A percentile compares a stretch with the other conserved stretches of the same genome.
These are phyloP conservation scores for Philotrypesis tridentata DNA, from an alignment of 1,140 invertebrate species.

Conservation along the genomic window DNA sequence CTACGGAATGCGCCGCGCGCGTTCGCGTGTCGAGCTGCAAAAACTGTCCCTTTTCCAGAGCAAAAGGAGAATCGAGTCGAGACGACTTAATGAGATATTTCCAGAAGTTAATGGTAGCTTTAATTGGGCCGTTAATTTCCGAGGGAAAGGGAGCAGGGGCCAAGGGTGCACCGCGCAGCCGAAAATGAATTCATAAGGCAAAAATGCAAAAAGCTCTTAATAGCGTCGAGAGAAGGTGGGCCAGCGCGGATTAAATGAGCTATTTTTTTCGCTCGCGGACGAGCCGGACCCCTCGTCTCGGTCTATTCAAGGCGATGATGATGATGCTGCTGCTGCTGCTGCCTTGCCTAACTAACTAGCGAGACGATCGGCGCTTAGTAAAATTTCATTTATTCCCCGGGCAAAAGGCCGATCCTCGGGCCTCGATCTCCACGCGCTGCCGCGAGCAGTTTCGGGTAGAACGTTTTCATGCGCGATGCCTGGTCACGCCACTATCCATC, in stretches of 20 bases:
- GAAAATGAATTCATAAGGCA: conserved; percentile 67
- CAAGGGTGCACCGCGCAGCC: no score
- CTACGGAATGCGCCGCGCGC: no score
- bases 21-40: conserved; percentile 50
- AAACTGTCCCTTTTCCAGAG: conserved; percentile 52
- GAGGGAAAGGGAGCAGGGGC: conserved; percentile 32
- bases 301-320: conserved; percentile 40
- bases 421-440: not conserved
- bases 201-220: conserved; percentile 66
- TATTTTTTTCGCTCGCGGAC: conserved; percentile 54
- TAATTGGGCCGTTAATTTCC: conserved; percentile 71
- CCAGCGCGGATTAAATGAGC: conserved; percentile 63
- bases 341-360: conserved; percentile 2
- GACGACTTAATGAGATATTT: conserved; percentile 66
- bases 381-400: conserved; percentile 28
- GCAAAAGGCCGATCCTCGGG: not conserved
- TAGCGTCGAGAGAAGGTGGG: conserved; percentile 62
- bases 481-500: conserved; percentile 22
- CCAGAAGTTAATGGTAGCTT: conserved; percentile 65
- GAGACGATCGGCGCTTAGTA: conserved; percentile 23
- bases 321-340: not conserved
- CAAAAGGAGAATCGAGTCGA: conserved; percentile 47
- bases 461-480: not conserved
- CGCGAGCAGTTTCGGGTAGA: no score
- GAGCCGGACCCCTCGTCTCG: conserved; percentile 48